These are phyloP conservation scores for Synergus gifuensis DNA, from an alignment of 2,888 invertebrate species.

Conservation along the genomic window DNA sequence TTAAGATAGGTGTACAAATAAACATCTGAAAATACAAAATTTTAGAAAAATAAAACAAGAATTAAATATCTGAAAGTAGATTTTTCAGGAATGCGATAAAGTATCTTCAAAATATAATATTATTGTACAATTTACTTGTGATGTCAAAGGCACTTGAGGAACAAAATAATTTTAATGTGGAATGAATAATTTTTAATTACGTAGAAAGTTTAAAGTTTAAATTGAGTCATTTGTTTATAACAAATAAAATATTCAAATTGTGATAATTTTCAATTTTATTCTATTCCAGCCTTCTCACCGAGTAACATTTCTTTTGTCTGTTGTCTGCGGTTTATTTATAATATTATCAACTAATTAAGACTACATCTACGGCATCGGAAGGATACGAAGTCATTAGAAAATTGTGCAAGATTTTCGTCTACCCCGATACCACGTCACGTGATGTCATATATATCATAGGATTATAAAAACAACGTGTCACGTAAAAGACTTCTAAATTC, in stretches of 20 bases:
- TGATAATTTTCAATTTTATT: too few relatives aligned
- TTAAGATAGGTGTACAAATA: neutral
- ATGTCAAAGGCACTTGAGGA: neutral
- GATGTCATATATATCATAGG: neutral
- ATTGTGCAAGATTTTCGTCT: neutral
- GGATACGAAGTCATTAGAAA: neutral
- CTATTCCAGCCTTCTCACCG: too few relatives aligned
- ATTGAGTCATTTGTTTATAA: neutral
- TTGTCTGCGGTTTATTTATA: neutral
- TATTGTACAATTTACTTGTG: neutral
- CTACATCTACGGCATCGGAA: neutral
- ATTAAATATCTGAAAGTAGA: neutral
- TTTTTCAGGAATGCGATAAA: neutral
- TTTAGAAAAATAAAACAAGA: neutral
- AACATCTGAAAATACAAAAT: neutral
- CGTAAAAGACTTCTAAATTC: neutral
- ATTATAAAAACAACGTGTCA: neutral
- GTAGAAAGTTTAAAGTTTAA: neutral
- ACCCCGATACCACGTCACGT: neutral
- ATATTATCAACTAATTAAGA: neutral
- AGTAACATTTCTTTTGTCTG: neutral
- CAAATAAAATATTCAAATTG: neutral
- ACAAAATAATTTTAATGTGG: neutral
- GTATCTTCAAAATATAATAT: neutral
- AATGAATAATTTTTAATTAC: neutral